Percentiles rank a stretch among this genome's conserved stretches.
These are phyloP conservation scores for Collichthys lucidus DNA, from an alignment of 2,113 vertebrate species.

Conservation along the genomic window DNA sequence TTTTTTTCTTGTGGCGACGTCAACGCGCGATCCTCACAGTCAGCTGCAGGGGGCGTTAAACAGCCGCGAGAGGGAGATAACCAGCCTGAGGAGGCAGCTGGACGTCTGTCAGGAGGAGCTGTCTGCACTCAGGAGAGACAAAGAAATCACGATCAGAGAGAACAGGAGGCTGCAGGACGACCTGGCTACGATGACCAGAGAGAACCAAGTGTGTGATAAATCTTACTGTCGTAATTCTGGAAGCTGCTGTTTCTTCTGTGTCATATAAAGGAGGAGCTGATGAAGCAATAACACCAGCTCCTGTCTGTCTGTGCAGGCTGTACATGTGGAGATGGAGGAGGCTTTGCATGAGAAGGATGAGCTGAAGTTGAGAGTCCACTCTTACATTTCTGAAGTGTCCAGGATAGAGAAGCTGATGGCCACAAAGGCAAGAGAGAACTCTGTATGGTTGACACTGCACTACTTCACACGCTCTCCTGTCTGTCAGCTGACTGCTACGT, in stretches of 20 bases:
- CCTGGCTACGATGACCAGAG: conserved; percentile 92
- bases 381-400: conserved; percentile 94
- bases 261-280: not conserved
- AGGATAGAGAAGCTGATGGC: conserved; percentile 91
- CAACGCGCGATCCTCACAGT: conserved; percentile 70
- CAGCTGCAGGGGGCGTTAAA: conserved; percentile 88
- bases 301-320: conserved; percentile 67
- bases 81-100: conserved; percentile 89
- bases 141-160: conserved; percentile 90
- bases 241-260: not conserved
- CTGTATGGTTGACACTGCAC: not conserved
- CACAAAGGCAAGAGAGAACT: conserved; percentile 85
- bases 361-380: conserved; percentile 92
- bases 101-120: conserved; percentile 87
- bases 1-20: not conserved
- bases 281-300: not conserved
- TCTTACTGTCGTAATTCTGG: too few species aligned
- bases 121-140: conserved; percentile 80
- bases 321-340: conserved; percentile 89
- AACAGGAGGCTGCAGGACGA: conserved; percentile 94
- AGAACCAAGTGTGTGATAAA: conserved; percentile 89
- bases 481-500: not conserved
- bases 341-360: conserved; percentile 93
- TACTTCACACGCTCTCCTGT: not conserved
- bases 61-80: conserved; percentile 89